Evolutionary conservation across 1,140 invertebrate species (phyloP), one percentile per base, ranked within the genome.

Genomic region (Globodera rostochiensis): DNA sequence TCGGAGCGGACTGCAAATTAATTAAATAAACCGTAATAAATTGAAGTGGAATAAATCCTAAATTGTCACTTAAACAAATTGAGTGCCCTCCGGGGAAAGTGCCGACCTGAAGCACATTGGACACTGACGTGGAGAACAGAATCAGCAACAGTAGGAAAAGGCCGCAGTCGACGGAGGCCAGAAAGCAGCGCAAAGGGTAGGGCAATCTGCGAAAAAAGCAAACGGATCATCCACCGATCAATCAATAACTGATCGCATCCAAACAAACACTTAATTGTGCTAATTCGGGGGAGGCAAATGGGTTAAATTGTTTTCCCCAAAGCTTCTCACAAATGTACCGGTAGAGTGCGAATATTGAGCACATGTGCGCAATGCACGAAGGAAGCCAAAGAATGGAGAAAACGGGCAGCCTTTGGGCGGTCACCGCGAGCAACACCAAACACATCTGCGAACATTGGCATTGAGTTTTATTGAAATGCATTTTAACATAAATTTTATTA

Each of bases 371-470:
- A 67, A 89, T 85, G 75, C 87, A 90, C 9, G 85, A 82, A 36
- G 89, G 89, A 25, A 89, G 80, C 80, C 88, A 90, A 50, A 89
- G 81, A 45, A 90, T 84, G 15, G 87, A 88, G 73, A 87, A 85
- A 25, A 90, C 88, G 19, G 87, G 88, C 45, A 86, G 64, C 49
- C 74, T 45, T 64, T 71, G 69, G 69, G 8, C 70, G 76, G 84
- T 82, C 60, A 87, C 87, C n/a, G 85, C 82, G 7, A 90, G 82
- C 46, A 90, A 87, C 13, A 82, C 83, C 46, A 88, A 73, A 15
- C 89, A 80, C 67, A 90, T 73, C 87, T 88, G 80, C 84, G 86
- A 73, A 71, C 36, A 36, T 36, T 36, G 36, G 36, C 36, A 36
- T 36, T 36, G 36, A 36, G 36, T 36, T 36, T 36, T 36, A 36